These are phyloP conservation scores for Phylloscopus collybita DNA, from an alignment of 2,797 vertebrate genomes.

Conservation along the genomic window DNA sequence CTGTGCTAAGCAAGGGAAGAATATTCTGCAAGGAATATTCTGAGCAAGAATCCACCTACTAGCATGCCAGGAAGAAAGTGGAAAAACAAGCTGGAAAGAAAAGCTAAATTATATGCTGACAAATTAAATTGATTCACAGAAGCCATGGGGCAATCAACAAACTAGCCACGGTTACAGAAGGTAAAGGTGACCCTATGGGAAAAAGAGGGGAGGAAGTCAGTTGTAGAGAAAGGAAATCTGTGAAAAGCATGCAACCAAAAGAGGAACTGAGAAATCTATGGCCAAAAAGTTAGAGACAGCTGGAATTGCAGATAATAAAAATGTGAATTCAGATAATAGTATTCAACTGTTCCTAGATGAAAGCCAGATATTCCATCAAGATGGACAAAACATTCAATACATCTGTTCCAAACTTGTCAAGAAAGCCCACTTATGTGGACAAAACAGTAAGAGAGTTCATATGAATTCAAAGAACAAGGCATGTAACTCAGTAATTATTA, in stretches of 20 bases:
- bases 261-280: background rate
- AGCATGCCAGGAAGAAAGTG: background rate
- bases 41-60: background rate
- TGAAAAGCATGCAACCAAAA: background rate
- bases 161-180: background rate
- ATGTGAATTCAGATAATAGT: background rate
- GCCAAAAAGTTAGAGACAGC: background rate
- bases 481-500: background rate
- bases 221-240: background rate
- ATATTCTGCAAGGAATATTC: background rate
- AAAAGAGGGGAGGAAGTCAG: background rate
- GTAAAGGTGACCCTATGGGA: background rate
- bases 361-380: background rate
- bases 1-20: background rate
- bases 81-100: background rate
- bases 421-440: background rate
- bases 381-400: background rate
- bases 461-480: background rate
- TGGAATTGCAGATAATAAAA: background rate
- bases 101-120: background rate
- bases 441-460: background rate
- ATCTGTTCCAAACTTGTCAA: background rate
- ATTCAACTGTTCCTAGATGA: background rate
- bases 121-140: background rate
- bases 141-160: background rate